Evolutionary conservation across 2,888 invertebrate species (phyloP), one percentile per base, ranked within the genome.

Genomic region (Lampropteryx suffumata): DNA sequence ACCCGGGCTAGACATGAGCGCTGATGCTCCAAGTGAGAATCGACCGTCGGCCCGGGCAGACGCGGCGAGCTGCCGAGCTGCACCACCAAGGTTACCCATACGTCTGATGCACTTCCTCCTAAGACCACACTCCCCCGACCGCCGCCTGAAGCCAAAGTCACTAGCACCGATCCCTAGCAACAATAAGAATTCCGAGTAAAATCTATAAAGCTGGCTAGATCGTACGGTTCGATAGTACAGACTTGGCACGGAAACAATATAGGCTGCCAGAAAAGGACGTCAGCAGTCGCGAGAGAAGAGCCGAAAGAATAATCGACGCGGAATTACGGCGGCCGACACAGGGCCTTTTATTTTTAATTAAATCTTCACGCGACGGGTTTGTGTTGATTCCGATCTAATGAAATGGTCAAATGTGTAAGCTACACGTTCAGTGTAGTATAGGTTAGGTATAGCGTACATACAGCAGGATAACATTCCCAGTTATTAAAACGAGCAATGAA

Each of bases 1-100:
- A 89, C 89, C 84, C 85, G 86, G 87, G 86, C 81, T 81, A 87
- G 85, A 85, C 83, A 83, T 82, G 84, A 74, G 76, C 83, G 84
- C 84, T 76, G 82, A 82, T 82, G 80, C 71, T 84, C 89, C 89
- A 87, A 88, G 89, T 89, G 87, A 86, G 87, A 89, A 90, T 89
- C 89, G 89, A 89, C 86, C 82, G 79, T 76, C 82, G 77, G 82
- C 87, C 89, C 89, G 89, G 89, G 87, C 88, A 84, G 83, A 86
- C 89, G 89, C 84, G 75, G 71, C 71, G 70, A 67, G 67, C 74
- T 73, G 69, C 76, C 73, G 77, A 70, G 75, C 75, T 82, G 84
- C 82, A 85, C 69, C 79, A 82, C 70, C 85, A 87, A 87, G 86
- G 85, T 86, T 85, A 85, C 71, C 74, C 69, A 69, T 71, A 71